Percentiles rank a stretch among this genome's conserved stretches.
Conservation (phyloP, 1,140 invertebrate species). For the Papilio xuthus region DNA sequence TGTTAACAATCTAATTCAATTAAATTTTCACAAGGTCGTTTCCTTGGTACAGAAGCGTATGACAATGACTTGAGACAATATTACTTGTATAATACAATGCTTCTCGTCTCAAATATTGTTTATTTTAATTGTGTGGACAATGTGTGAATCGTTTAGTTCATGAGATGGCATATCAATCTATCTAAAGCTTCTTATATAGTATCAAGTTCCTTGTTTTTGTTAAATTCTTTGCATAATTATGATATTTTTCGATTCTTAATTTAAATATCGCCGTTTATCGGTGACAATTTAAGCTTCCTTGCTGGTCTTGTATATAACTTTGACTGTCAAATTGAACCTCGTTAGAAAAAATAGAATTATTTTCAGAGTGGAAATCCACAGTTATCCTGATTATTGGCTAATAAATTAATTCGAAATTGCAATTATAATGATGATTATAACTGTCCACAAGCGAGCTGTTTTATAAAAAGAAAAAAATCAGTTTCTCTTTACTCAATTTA, state of each 20-base stretch:
- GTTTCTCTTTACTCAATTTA: slow-evolving; percentile 53
- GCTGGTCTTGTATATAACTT: no score
- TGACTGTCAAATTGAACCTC: no score
- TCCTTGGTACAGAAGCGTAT: slow-evolving; percentile 17
- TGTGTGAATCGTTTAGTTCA: background rate
- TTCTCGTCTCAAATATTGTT: slow-evolving; percentile 24
- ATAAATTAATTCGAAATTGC: background rate
- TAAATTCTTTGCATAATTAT: background rate
- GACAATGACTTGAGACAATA: slow-evolving; percentile 13
- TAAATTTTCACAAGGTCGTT: slow-evolving; percentile 34
- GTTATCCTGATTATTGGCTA: background rate
- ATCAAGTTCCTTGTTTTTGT: background rate
- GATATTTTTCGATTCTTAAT: no score
- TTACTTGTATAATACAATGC: slow-evolving; percentile 12
- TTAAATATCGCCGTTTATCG: no score
- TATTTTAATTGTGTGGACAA: slow-evolving; percentile 12
- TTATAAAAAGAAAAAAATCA: slow-evolving; percentile 40
- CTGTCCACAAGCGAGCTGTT: slow-evolving; percentile 10
- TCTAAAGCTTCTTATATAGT: background rate
- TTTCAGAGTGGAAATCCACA: no score
- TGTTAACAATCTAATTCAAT: slow-evolving; percentile 35
- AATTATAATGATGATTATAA: slow-evolving; percentile 17
- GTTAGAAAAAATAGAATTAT: no score
- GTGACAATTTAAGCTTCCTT: no score
- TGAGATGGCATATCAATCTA: background rate